Evolutionary conservation across 2,113 vertebrate species (phyloP), one percentile per base, ranked within the genome.

Genomic region (Microcebus tavaratra): DNA sequence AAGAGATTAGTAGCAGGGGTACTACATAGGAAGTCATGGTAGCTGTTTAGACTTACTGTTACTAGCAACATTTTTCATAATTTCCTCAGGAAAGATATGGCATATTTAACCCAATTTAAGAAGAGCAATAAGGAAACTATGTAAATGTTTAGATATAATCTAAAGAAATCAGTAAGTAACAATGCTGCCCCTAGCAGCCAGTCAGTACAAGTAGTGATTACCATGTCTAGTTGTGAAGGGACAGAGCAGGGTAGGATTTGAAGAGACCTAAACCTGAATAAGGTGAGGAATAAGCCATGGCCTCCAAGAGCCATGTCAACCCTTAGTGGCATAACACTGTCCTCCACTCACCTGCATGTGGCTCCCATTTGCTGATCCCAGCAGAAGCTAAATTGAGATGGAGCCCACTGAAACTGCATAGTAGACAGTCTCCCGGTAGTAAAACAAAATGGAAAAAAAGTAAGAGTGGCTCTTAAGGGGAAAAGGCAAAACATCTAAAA

Each of bases 151-250:
- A 23, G 57, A 31, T 8, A 78, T 59, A 14, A 78, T 42, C 4
- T 13, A 68, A 39, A 72, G 34, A 76, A 57, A 90, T 1, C 2
- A 45, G 14, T 4, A 92, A 18, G 1, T 17, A 79, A 20, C 0
- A 29, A 9, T 23, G 14, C 12, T 6, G 7, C 9, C 6, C 1
- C 15, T 79, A 27, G 14, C 14, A 13, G 20, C 36, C 53, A 72
- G 61, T 55, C 17, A 55, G 1, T 18, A 39, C 11, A n/a, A 15
- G 10, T 36, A 0, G 0, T n/a, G 12, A 23, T 57, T 17, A 31
- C 27, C 29, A 27, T 34, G 34, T 55, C 3, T 5, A 61, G 34
- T 2, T 53, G 29, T 75, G 12, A 73, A 83, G 9, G 31, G 9
- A 59, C 13, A 65, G 31, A 72, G 34, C 0, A 23, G 13, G 0